Conservation (phyloP, 2,888 invertebrate genomes). For the Hedya salicella region DNA sequence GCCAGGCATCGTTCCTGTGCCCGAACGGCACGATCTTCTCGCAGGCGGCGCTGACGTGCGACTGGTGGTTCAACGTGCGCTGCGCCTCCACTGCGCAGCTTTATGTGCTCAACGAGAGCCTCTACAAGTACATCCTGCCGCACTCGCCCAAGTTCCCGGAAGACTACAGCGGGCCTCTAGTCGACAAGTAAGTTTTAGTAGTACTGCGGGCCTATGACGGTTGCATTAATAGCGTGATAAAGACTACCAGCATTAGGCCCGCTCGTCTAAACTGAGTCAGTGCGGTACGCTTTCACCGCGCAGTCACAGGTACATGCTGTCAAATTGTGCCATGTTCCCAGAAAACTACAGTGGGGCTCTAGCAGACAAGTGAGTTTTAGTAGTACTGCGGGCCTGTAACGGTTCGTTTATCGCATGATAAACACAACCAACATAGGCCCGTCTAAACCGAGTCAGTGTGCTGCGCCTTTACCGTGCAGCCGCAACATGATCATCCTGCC, state of each 20-base stretch:
- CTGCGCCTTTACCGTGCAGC: conserved; percentile 92
- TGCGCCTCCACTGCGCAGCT: conserved; percentile 93
- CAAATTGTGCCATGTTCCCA: conserved; percentile 94
- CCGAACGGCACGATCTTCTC: conserved; percentile 96
- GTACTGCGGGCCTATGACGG: too few relatives aligned
- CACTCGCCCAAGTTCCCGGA: conserved; percentile 95
- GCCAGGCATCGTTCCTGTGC: conserved; percentile 95
- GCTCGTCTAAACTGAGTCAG: not conserved
- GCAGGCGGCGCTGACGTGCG: conserved; percentile 94
- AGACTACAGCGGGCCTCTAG: conserved; percentile 94
- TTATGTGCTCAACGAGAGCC: conserved; percentile 94
- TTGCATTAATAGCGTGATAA: too few relatives aligned
- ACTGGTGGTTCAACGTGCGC: conserved; percentile 97
- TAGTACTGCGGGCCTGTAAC: too few relatives aligned
- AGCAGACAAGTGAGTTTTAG: conserved; percentile 89
- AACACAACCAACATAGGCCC: too few relatives aligned
- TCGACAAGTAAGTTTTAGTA: conserved; percentile 88
- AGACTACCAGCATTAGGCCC: too few relatives aligned
- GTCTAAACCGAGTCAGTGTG: too few relatives aligned
- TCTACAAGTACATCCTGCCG: conserved; percentile 95
- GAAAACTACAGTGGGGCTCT: conserved; percentile 95
- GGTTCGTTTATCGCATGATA: too few relatives aligned
- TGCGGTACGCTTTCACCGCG: conserved; percentile 89
- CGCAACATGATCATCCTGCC: conserved; percentile 94
- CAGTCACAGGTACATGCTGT: conserved; percentile 95